Conservation (phyloP, 2,888 invertebrate species). For the Sipha maydis region DNA sequence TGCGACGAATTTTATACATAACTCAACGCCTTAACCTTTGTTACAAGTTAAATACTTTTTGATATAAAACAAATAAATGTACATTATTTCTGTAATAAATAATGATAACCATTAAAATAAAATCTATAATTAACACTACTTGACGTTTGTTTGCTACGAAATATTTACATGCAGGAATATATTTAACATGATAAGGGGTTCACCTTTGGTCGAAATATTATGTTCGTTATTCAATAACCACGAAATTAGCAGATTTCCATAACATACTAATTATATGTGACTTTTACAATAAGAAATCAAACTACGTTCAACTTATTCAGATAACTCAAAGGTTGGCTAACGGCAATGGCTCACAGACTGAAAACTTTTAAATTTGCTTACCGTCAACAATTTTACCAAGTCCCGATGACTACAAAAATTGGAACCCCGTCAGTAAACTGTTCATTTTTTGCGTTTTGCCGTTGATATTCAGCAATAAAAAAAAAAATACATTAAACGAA, state of each 20-base stretch:
- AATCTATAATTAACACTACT: not conserved
- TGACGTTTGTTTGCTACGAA: not conserved
- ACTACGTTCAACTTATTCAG: not conserved
- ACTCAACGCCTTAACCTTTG: not conserved
- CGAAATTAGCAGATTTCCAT: not conserved
- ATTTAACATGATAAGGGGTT: not conserved
- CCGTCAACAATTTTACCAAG: not conserved
- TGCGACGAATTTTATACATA: not conserved
- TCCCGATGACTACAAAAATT: not conserved
- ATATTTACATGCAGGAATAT: constrained; percentile 5
- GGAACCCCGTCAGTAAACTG: no score
- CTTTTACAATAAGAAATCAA: not conserved
- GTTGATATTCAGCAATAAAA: no score
- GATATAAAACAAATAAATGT: not conserved
- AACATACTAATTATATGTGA: not conserved
- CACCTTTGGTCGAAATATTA: constrained; percentile 26
- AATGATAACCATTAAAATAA: not conserved
- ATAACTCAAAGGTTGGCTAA: not conserved
- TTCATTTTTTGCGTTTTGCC: no score
- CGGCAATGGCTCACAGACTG: not conserved
- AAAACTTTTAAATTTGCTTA: not conserved
- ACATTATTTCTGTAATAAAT: not conserved
- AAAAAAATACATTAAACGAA: no score
- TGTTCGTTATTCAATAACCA: not conserved
- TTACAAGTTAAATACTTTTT: not conserved